Evolutionary conservation across 1,140 invertebrate genomes (phyloP).

Genomic region (Homarus americanus): DNA sequence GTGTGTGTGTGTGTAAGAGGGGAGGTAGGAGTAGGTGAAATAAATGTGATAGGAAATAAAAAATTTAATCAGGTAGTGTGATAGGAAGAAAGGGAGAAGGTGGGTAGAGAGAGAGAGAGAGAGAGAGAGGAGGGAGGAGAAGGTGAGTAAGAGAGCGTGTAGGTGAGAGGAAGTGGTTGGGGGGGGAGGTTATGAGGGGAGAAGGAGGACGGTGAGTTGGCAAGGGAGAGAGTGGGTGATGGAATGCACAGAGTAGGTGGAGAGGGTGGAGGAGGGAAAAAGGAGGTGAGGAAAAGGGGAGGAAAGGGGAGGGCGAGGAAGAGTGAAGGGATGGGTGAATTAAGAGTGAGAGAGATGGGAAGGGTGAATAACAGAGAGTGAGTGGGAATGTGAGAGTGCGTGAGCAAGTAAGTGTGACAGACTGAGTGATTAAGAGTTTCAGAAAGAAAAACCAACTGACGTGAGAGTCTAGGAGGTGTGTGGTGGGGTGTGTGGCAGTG

Average conservation of each 20-base stretch:
- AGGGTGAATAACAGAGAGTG: background rate
- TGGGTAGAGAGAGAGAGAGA: background rate
- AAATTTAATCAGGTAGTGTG: background rate
- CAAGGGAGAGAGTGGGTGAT: background rate
- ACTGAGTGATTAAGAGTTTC: no score
- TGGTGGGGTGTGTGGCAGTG: no score
- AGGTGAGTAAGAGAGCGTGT: background rate
- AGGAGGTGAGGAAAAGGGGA: background rate
- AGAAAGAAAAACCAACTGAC: no score
- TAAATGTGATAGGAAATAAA: background rate
- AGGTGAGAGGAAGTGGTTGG: background rate
- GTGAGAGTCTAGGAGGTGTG: no score
- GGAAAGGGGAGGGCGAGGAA: background rate
- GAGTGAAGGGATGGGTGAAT: background rate
- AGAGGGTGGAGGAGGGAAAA: background rate
- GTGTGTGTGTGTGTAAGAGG: background rate
- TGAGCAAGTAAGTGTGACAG: no score
- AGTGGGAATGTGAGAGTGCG: background rate
- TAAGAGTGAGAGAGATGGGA: background rate
- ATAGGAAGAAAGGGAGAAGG: background rate
- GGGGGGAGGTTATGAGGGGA: background rate
- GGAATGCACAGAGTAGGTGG: background rate
- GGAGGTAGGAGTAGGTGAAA: background rate
- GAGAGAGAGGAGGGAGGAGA: background rate
- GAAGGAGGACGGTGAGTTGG: background rate